Evolutionary conservation across 2,113 vertebrate genomes (phyloP).

Genomic region (Proterorhinus semilunaris): DNA sequence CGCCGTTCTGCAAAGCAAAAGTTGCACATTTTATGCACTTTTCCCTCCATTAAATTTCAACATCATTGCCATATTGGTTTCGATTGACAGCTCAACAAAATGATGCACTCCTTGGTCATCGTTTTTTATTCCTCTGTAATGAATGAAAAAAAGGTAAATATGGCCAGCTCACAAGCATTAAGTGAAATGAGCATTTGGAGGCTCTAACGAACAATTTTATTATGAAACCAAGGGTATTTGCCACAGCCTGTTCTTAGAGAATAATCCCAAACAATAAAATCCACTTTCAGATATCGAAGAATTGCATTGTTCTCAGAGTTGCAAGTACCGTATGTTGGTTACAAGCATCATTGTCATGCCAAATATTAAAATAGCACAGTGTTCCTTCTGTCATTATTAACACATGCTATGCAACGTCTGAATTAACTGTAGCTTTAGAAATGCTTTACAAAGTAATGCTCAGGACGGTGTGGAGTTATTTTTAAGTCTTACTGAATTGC

Average conservation of each 20-base stretch:
- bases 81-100: background rate
- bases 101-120: background rate
- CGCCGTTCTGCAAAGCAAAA: background rate
- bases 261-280: no score
- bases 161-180: background rate
- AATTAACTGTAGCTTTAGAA: no score
- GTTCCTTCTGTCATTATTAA: no score
- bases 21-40: constrained; percentile 6
- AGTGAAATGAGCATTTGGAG: background rate
- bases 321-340: no score
- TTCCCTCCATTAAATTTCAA: background rate
- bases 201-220: background rate
- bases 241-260: background rate
- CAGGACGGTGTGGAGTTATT: no score
- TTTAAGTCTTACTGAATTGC: no score
- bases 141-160: background rate
- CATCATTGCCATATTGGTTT: background rate
- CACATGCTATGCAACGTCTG: no score
- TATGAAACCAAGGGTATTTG: background rate
- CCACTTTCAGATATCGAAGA: no score
- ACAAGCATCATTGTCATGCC: no score
- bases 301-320: no score
- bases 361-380: no score
- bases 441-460: no score
- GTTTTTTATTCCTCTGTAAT: background rate